phyloP scores from a whole-genome alignment of 1,140 invertebrate species.

The Apis dorsata region DNA sequence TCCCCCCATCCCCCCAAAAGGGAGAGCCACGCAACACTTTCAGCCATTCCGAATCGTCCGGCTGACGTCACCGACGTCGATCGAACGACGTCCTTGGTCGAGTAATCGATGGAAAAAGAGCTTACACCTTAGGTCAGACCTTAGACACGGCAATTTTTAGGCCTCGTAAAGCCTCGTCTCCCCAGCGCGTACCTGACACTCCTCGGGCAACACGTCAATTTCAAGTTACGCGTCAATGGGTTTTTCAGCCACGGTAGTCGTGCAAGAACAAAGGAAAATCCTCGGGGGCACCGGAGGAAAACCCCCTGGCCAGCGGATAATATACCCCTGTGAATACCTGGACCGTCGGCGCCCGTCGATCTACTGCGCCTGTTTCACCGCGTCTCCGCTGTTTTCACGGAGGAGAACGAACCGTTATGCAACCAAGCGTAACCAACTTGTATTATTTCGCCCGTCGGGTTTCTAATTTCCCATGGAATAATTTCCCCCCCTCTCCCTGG shows the following conservation, averaged over 20 bases:
- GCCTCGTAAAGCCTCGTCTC: neutral
- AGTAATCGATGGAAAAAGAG: neutral
- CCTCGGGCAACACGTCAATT: neutral
- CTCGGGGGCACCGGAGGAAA: too few relatives aligned
- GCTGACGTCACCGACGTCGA: neutral
- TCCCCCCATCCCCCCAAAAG: too few relatives aligned
- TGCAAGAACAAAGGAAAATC: constrained; percentile 36
- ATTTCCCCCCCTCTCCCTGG: neutral
- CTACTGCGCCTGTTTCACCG: neutral
- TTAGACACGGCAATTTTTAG: neutral
- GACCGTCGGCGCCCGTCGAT: constrained; percentile 28
- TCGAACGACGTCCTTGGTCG: neutral
- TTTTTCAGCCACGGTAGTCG: too few relatives aligned
- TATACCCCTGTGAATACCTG: constrained; percentile 33
- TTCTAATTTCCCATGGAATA: constrained; percentile 19
- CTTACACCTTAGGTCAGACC: too few relatives aligned
- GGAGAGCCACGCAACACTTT: too few relatives aligned
- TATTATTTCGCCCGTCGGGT: neutral
- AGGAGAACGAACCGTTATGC: neutral
- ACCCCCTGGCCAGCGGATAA: too few relatives aligned
- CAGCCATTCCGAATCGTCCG: neutral
- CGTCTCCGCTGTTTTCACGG: neutral
- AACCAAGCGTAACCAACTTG: constrained; percentile 20
- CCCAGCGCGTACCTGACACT: neutral
- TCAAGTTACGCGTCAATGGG: neutral